Conservation (phyloP, 2,113 vertebrate species). For the pig (Sus scrofa) region T2T-Sscrofa CM000816.6:2289501-2290000, state of each 20-base stretch:
- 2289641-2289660: neutral
- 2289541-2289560: neutral
- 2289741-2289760: rapidly evolving
- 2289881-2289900: neutral
- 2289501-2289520: rapidly evolving
- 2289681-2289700: rapidly evolving
- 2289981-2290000: neutral
- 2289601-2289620: neutral
- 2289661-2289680: rapidly evolving
- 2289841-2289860: too few species aligned
- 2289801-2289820: rapidly evolving
- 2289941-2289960: too few species aligned
- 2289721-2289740: too few species aligned
- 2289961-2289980: neutral
- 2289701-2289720: neutral
- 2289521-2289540: rapidly evolving
- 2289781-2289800: rapidly evolving
- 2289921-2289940: neutral
- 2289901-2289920: neutral
- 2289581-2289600: rapidly evolving
- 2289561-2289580: neutral
- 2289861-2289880: neutral
- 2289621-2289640: neutral
- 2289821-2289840: neutral
- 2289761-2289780: rapidly evolving